A percentile compares a stretch with the other conserved stretches of the same genome.
Evolutionary conservation across 2,797 vertebrate species (phyloP).

Genomic region (Amphiprion clarkii): DNA sequence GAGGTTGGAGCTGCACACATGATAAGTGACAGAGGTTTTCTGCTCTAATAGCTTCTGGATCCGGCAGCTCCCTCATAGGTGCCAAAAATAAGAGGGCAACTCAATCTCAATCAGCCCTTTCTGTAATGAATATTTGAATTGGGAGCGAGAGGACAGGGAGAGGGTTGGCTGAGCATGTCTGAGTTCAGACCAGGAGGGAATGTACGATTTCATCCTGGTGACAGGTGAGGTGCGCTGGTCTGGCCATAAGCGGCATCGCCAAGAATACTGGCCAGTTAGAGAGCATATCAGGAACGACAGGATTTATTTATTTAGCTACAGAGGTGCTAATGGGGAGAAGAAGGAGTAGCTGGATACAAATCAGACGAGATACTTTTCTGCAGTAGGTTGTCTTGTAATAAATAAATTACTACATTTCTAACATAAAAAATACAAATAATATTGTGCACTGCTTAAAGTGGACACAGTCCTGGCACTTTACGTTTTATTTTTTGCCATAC

Average conservation of each 20-base stretch:
- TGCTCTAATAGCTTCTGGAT: slow-evolving; percentile 51
- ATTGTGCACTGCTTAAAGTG: too few relatives aligned
- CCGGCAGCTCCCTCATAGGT: slow-evolving; percentile 39
- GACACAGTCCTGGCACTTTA: too few relatives aligned
- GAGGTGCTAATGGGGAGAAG: slow-evolving; percentile 16
- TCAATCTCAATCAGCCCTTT: slow-evolving; percentile 66
- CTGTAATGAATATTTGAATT: slow-evolving; percentile 71
- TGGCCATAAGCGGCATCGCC: slow-evolving; percentile 24
- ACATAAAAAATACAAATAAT: too few relatives aligned
- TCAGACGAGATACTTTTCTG: too few relatives aligned
- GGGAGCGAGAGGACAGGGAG: slow-evolving; percentile 27
- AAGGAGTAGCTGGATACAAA: slow-evolving; percentile 24
- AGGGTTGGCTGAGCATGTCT: slow-evolving; percentile 10
- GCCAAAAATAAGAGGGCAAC: slow-evolving; percentile 48
- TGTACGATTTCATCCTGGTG: slow-evolving; percentile 29
- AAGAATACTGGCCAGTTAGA: slow-evolving; percentile 37
- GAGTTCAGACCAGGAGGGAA: slow-evolving; percentile 23
- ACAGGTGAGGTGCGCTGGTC: slow-evolving; percentile 51
- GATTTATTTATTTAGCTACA: slow-evolving; percentile 50
- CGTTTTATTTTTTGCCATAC: too few relatives aligned
- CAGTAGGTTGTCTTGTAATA: too few relatives aligned
- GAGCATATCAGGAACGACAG: slow-evolving; percentile 33
- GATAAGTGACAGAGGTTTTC: slow-evolving; percentile 64
- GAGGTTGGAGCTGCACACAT: slow-evolving; percentile 37
- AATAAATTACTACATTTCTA: too few relatives aligned